A percentile compares a stretch with the other conserved stretches of the same genome.
Conservation (phyloP, 2,888 invertebrate species). For the Taenaris catops region DNA sequence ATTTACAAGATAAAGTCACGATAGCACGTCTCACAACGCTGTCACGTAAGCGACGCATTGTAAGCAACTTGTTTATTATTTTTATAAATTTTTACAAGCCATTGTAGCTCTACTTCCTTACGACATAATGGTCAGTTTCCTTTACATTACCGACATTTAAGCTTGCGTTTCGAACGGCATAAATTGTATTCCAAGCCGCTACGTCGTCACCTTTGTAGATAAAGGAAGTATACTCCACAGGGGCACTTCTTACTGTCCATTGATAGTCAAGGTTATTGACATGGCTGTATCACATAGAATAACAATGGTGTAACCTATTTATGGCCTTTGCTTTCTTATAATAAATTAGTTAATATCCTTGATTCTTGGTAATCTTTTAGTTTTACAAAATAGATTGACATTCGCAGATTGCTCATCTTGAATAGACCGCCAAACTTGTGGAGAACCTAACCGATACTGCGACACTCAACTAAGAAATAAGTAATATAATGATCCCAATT, state of each 20-base stretch:
- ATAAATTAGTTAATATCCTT: neutral
- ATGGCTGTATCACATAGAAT: constrained; percentile 14
- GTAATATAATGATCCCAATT: too few relatives aligned
- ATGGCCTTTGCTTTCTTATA: too few relatives aligned
- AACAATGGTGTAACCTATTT: constrained; percentile 11
- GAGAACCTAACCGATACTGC: too few relatives aligned
- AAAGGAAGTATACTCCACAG: constrained; percentile 21
- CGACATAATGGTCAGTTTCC: constrained; percentile 11
- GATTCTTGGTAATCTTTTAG: too few relatives aligned
- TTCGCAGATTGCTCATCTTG: too few relatives aligned
- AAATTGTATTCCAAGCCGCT: constrained; percentile 17
- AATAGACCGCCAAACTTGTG: too few relatives aligned
- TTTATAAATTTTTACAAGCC: constrained; percentile 6
- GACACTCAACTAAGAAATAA: too few relatives aligned
- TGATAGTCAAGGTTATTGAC: constrained; percentile 21
- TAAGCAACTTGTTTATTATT: too few relatives aligned
- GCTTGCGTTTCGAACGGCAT: constrained; percentile 12
- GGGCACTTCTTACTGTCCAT: constrained; percentile 19
- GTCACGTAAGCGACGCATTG: too few relatives aligned
- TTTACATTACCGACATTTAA: constrained; percentile 8
- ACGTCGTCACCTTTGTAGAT: constrained; percentile 19
- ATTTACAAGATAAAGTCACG: too few relatives aligned
- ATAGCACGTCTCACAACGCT: too few relatives aligned
- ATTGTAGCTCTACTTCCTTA: constrained; percentile 4
- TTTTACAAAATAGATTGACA: too few relatives aligned